Conservation (phyloP, 2,113 vertebrate genomes). For the Callithrix jacchus region DNA sequence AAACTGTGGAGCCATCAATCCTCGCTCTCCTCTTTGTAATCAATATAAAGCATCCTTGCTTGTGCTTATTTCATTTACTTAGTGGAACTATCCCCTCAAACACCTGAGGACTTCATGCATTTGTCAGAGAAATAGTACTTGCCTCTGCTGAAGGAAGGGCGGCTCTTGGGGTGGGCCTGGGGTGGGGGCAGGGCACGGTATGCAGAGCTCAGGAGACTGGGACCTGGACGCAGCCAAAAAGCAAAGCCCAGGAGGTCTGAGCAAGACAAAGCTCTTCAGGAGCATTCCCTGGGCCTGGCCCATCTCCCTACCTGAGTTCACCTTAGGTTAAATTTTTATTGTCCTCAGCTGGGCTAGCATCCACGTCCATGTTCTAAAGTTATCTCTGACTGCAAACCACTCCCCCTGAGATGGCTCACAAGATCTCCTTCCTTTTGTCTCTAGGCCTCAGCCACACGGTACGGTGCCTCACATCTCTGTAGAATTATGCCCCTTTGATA, state of each 20-base stretch:
- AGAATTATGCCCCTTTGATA: background rate
- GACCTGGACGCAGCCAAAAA: background rate
- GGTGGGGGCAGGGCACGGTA: too few relatives aligned
- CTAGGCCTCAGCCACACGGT: background rate
- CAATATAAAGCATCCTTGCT: background rate
- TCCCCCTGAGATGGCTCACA: background rate
- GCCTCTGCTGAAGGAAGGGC: background rate
- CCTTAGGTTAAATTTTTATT: background rate
- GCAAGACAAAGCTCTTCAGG: background rate
- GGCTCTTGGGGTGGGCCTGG: background rate
- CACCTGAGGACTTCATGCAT: background rate
- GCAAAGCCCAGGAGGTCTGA: background rate
- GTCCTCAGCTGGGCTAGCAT: background rate
- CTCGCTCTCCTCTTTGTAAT: background rate
- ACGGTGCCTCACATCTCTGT: background rate
- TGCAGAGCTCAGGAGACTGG: background rate
- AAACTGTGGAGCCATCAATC: background rate
- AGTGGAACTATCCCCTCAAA: background rate
- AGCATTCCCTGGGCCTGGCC: background rate
- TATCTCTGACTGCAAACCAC: background rate
- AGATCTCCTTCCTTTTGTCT: background rate
- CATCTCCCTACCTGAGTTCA: background rate
- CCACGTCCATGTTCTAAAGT: background rate
- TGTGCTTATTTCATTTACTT: background rate
- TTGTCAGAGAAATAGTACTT: background rate